Conservation (phyloP, 2,888 invertebrate genomes). For the Aporophyla nigra region DNA sequence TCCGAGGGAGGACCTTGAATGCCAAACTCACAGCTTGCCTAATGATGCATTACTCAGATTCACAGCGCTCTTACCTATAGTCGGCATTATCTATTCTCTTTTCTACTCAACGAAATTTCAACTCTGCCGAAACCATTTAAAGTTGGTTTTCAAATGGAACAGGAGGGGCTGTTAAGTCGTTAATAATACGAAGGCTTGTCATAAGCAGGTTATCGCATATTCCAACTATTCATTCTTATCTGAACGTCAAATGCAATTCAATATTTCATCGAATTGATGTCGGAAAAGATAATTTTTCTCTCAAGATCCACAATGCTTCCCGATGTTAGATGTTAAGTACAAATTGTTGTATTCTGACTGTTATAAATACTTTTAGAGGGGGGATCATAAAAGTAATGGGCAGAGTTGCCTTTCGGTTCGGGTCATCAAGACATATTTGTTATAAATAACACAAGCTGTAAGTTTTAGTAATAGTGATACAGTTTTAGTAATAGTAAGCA, state of each 20-base stretch:
- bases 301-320: slow-evolving; percentile 37
- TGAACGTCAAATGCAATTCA: slow-evolving; percentile 74
- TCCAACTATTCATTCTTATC: slow-evolving; percentile 77
- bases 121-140: slow-evolving; percentile 14
- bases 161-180: slow-evolving; percentile 38
- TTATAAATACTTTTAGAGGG: slow-evolving; percentile 35
- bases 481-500: too few species aligned
- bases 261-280: slow-evolving; percentile 67
- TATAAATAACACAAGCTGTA: not conserved
- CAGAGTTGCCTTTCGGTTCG: not conserved
- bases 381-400: slow-evolving; percentile 11
- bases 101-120: slow-evolving; percentile 27
- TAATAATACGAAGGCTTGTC: slow-evolving; percentile 62
- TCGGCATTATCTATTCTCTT: slow-evolving; percentile 53
- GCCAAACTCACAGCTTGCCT: slow-evolving; percentile 81
- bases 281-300: slow-evolving; percentile 64
- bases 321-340: slow-evolving; percentile 43
- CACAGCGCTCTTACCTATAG: slow-evolving; percentile 73
- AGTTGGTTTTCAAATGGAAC: slow-evolving; percentile 27
- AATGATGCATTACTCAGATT: slow-evolving; percentile 80
- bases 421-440: not conserved
- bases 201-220: slow-evolving; percentile 75
- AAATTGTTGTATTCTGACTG: slow-evolving; percentile 41
- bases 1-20: slow-evolving; percentile 80
- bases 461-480: not conserved